Conservation (phyloP, 2,113 vertebrate genomes). For the Aegotheles bennettii region DNA sequence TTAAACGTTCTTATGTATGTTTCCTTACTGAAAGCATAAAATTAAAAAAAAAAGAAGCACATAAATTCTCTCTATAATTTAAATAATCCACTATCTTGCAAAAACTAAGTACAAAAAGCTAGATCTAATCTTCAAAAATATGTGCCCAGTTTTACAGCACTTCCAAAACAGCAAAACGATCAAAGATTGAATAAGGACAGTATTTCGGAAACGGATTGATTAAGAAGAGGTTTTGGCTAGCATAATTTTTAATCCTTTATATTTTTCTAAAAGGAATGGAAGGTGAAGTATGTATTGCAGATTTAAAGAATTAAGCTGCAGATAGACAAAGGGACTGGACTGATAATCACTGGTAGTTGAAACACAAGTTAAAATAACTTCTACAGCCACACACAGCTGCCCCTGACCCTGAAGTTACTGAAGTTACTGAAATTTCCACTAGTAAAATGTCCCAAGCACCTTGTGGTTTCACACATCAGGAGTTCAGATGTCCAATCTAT, state of each 20-base stretch:
- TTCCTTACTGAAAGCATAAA: background rate
- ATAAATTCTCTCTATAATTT: background rate
- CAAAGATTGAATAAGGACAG: background rate
- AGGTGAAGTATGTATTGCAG: background rate
- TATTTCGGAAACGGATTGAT: background rate
- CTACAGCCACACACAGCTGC: background rate
- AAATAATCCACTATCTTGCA: background rate
- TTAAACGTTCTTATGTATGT: background rate
- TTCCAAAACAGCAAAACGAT: background rate
- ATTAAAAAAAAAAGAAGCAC: background rate
- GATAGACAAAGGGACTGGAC: background rate
- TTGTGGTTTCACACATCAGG: background rate
- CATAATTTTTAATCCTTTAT: background rate
- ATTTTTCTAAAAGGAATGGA: background rate
- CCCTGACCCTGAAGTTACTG: background rate
- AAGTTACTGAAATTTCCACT: background rate
- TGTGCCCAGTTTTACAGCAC: background rate
- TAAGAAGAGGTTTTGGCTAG: background rate
- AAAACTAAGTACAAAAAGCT: background rate
- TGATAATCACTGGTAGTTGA: background rate
- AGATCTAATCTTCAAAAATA: background rate
- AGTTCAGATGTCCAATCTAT: background rate
- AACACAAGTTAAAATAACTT: background rate
- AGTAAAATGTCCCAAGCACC: background rate
- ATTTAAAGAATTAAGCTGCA: background rate